Evolutionary conservation across 2,797 vertebrate genomes (phyloP).

Genomic region (Petrocephalus sullivani): DNA sequence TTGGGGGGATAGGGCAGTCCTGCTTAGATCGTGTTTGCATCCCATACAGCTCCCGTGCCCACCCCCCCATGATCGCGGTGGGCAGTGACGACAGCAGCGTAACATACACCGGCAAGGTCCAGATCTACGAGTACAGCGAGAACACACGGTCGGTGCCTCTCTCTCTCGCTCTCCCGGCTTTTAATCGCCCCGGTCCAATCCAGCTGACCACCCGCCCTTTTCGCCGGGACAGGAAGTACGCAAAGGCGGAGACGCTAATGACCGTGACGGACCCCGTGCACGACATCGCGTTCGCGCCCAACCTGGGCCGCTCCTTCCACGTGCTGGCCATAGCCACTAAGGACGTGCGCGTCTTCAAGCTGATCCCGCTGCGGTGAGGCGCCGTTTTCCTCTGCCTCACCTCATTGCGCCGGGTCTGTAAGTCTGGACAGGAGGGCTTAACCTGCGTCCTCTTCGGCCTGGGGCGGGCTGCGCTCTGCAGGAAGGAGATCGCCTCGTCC

Average conservation of each 20-base stretch:
- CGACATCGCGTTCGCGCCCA: constrained; percentile 92
- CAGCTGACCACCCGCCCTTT: not conserved
- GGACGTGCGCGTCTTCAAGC: constrained; percentile 94
- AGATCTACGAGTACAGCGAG: constrained; percentile 97
- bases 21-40: not conserved
- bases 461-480: constrained; percentile 39
- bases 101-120: constrained; percentile 86
- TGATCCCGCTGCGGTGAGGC: constrained; percentile 85
- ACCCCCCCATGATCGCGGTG: constrained; percentile 94
- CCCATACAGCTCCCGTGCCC: constrained; percentile 80
- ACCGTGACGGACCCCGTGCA: constrained; percentile 92
- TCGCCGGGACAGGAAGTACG: constrained; percentile 76
- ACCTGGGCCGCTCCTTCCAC: constrained; percentile 92
- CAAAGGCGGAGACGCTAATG: constrained; percentile 90
- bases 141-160: constrained; percentile 76
- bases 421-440: not conserved
- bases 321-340: constrained; percentile 93
- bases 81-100: constrained; percentile 92
- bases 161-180: not conserved
- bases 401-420: no score
- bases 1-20: not conserved
- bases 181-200: not conserved
- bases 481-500: constrained; percentile 78
- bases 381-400: not conserved
- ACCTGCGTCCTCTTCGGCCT: not conserved